These are phyloP conservation scores for Salvator merianae DNA, from an alignment of 2,113 vertebrate genomes.

Conservation along the genomic window DNA sequence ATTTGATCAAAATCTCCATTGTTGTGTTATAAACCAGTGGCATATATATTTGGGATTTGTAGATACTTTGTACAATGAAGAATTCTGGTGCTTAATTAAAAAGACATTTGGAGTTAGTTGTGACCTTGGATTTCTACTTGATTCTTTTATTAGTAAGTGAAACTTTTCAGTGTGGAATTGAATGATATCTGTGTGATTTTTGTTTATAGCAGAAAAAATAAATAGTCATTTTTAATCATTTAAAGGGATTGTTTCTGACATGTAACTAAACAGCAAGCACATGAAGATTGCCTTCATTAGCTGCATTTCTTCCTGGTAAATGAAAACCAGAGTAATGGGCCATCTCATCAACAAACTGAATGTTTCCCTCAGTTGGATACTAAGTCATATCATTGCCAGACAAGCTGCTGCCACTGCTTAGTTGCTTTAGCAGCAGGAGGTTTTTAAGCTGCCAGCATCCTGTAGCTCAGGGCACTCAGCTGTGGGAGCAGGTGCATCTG, in stretches of 20 bases:
- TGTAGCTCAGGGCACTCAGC: not conserved
- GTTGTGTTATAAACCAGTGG: conserved; percentile 3
- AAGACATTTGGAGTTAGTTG: conserved; percentile 7
- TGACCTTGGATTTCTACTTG: not conserved
- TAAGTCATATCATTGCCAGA: not conserved
- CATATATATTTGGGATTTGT: not conserved
- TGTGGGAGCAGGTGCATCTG: conserved; percentile 10
- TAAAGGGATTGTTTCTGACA: not conserved
- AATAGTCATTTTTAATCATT: not conserved
- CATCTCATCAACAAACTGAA: not conserved
- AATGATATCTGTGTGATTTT: not conserved
- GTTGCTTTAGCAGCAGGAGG: not conserved
- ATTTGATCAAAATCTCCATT: not conserved
- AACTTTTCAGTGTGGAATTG: not conserved
- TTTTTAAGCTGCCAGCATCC: not conserved
- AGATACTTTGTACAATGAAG: not conserved
- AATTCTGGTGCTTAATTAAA: not conserved
- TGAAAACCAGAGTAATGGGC: conserved; percentile 10
- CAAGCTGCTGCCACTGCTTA: not conserved
- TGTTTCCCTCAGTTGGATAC: not conserved
- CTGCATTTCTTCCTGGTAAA: conserved; percentile 5
- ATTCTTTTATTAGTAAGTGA: not conserved
- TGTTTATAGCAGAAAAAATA: not conserved
- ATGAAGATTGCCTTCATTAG: not conserved
- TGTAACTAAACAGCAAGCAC: not conserved